Base-by-base conservation (phyloP, 2,888 invertebrate species). In the Drosophila anomelani region DNA sequence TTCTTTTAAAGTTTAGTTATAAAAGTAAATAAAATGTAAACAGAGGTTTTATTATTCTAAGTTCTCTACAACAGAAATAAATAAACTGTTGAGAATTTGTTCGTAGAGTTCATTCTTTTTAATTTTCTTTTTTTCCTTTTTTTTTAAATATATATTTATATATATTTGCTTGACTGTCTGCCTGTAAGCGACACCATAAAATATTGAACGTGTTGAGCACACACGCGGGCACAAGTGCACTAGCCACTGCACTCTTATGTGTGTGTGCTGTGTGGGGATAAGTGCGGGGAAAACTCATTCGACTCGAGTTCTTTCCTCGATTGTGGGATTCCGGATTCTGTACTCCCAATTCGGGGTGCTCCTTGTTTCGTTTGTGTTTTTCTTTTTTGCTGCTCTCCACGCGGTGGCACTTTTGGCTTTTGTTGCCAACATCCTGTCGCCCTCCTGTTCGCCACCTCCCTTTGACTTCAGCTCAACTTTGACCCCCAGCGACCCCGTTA, bases 171-270 rank as follows among this genome's bases (percentile, higher is more conserved):
- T 76, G 55, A 60, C 36, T 55, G 44, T 59, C 70, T 78, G 88
- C 83, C 83, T 85, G 84, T 74, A 85, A 85, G 84, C 79, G 84
- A 88, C 88, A 85, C 88, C 84, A 88, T 88, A 80, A 88, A 85
- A 84, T 83, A 88, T 85, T 85, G 81, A 80, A 80, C 72, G 39
- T 75, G 68, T 63, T 59, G 51, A 60, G 59, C 46, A 63, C 63
- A 47, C 38, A 47, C 54, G 17, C 47, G 47, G 34, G n/a, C 38
- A 44, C 55, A 63, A 47, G 41, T 81, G 76, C 77, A 73, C 79
- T 79, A 39, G 47, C 44, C 12, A 43, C n/a, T 68, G 39, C 34
- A 66, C 64, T 49, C 23, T 23, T 12, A 20, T 23, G 23, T 20
- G 32, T 32, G 26, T 23, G 26, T 64, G 47, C 20, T 20, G 20